Base-by-base conservation (phyloP, 2,888 invertebrate species). In the Salticus scenicus region DNA sequence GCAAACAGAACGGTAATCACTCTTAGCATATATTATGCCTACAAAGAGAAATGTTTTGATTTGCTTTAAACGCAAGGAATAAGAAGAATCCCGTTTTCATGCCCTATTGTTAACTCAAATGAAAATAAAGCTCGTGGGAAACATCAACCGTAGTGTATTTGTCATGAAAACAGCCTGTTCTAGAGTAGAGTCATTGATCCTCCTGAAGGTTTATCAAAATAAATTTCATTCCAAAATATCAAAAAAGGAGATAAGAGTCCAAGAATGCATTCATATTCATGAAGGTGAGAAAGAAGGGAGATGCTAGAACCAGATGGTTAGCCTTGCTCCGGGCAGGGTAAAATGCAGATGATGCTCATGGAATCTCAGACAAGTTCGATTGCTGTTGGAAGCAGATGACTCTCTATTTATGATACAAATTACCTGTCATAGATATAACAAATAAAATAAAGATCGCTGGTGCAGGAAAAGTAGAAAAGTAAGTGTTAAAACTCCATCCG, bases 241-340 rank as follows among this genome's bases (percentile, higher is more conserved):
- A 0, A 24, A 10, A 37, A 37, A 37, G 10, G 37, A 8, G 57
- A 57, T 57, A 57, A 57, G 57, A 47, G 24, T 24, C 28, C 17
- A 47, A n/a, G 66, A 37, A 51, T 37, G 67, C 41, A 80, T 80
- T 80, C 80, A 80, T 80, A 80, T 80, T 80, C 57, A 80, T 80
- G 73, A 80, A 74, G 27, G 28, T 67, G 69, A 42, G 33, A 37
- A n/a, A 17, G 28, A n/a, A 47, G 28, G 33, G 66, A 57, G 63
- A 67, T 69, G 30, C 17, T 27, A 37, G 14, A 51, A 69, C 51
- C 51, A 66, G 79, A 79, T 72, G 66, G 27, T 17, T 8, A 10
- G 0, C n/a, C 31, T 66, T 31, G 66, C 31, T 31, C 2, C 14
- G 66, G 66, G 57, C 20, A 24, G 57, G 57, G 57, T 20, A 24